Percentiles rank a stretch among this genome's conserved stretches.
Conservation (phyloP, 1,140 invertebrate genomes). For the Scylla paramamosain region DNA sequence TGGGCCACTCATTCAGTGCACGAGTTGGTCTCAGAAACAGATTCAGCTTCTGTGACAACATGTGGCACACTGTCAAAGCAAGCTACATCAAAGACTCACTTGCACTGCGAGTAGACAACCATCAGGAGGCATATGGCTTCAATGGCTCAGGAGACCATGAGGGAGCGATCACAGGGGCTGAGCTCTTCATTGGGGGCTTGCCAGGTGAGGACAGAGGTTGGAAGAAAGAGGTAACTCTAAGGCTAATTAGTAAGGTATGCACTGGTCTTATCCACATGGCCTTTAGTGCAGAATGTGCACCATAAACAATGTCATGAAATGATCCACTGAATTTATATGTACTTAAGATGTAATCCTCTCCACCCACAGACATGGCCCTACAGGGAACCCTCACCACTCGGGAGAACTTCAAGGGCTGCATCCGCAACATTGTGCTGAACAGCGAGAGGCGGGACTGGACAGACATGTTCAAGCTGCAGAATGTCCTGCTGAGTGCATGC, state of each 20-base stretch:
- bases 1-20: constrained; percentile 84
- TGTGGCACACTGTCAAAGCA: constrained; percentile 91
- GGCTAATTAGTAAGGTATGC: neutral
- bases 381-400: constrained; percentile 85
- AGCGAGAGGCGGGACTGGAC: constrained; percentile 88
- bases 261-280: no score
- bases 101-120: constrained; percentile 87
- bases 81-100: constrained; percentile 84
- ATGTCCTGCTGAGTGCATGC: constrained; percentile 92
- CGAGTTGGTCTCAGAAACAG: constrained; percentile 84
- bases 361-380: constrained; percentile 80
- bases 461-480: constrained; percentile 89
- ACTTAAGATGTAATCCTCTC: neutral
- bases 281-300: no score
- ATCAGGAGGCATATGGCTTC: constrained; percentile 80
- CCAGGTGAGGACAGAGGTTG: constrained; percentile 84
- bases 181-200: constrained; percentile 91
- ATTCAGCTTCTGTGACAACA: constrained; percentile 89
- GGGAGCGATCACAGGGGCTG: constrained; percentile 80
- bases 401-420: constrained; percentile 95
- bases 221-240: neutral
- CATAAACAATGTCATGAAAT: no score
- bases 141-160: constrained; percentile 79
- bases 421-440: constrained; percentile 89
- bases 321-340: no score